Percentiles rank a stretch among this genome's conserved stretches.
These are phyloP conservation scores for Leucania comma DNA, from an alignment of 2,888 invertebrate genomes.

Conservation along the genomic window DNA sequence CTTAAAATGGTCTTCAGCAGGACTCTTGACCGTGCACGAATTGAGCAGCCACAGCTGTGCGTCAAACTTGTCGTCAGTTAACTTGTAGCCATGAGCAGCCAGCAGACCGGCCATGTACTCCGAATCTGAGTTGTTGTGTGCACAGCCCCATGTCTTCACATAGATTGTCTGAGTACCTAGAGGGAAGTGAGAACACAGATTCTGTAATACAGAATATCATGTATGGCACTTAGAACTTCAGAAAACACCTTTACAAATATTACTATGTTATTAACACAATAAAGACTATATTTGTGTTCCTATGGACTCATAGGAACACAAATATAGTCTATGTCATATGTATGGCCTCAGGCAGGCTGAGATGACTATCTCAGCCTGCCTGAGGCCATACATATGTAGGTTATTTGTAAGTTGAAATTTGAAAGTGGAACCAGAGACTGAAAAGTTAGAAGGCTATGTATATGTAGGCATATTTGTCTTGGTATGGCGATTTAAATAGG, in stretches of 20 bases:
- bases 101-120: constrained; percentile 99
- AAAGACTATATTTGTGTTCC: not conserved
- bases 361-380: too few relatives aligned
- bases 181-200: constrained; percentile 48
- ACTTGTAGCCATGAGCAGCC: constrained; percentile 95
- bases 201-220: not conserved
- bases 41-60: constrained; percentile 99
- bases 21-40: constrained; percentile 99
- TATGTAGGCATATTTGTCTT: too few relatives aligned
- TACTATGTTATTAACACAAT: not conserved
- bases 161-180: constrained; percentile 95
- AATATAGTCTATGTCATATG: too few relatives aligned
- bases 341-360: too few relatives aligned
- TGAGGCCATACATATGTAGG: too few relatives aligned
- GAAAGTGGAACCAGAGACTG: too few relatives aligned
- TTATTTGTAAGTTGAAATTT: too few relatives aligned
- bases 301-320: too few relatives aligned
- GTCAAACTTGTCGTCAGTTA: constrained; percentile 94
- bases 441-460: too few relatives aligned
- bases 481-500: too few relatives aligned
- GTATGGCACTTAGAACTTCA: not conserved
- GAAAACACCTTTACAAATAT: constrained; percentile 17
- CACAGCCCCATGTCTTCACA: constrained; percentile 99
- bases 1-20: constrained; percentile 98
- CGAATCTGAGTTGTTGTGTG: constrained; percentile 99